Conservation (phyloP, 1,140 invertebrate species). For the Triops longicaudatus region DNA sequence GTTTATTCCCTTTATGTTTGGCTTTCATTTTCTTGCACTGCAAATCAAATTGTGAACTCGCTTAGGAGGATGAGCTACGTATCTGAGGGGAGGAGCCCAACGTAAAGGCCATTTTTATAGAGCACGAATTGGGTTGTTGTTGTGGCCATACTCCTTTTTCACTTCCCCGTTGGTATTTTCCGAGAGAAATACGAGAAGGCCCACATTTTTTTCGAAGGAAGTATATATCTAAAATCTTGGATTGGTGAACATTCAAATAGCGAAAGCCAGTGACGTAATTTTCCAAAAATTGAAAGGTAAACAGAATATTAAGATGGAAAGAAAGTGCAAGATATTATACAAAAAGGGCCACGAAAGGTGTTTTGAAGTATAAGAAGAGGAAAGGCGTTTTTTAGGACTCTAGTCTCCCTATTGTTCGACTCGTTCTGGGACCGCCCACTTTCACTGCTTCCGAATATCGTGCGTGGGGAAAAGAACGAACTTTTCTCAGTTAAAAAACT, state of each 20-base stretch:
- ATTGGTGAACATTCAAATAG: neutral
- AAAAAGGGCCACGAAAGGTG: neutral
- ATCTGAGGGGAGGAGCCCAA: too few species aligned
- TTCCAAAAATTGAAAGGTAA: neutral
- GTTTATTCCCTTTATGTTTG: neutral
- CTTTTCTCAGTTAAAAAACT: neutral
- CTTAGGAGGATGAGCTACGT: neutral
- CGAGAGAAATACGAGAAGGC: too few species aligned
- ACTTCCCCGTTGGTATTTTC: too few species aligned
- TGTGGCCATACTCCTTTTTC: too few species aligned
- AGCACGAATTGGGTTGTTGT: too few species aligned
- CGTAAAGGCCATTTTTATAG: too few species aligned
- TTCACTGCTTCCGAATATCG: neutral
- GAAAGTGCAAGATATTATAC: neutral
- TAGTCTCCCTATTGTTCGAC: slow-evolving; percentile 11
- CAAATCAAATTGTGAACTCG: neutral
- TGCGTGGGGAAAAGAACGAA: neutral
- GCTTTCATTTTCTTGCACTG: neutral
- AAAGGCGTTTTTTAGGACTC: slow-evolving; percentile 9
- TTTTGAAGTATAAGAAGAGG: neutral
- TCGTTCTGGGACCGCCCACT: neutral
- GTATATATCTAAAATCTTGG: neutral
- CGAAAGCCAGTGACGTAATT: neutral
- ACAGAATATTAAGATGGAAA: neutral
- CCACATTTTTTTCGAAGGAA: neutral